phyloP scores from a whole-genome alignment of 2,797 vertebrate species.

The Rhynchonycteris naso region DNA sequence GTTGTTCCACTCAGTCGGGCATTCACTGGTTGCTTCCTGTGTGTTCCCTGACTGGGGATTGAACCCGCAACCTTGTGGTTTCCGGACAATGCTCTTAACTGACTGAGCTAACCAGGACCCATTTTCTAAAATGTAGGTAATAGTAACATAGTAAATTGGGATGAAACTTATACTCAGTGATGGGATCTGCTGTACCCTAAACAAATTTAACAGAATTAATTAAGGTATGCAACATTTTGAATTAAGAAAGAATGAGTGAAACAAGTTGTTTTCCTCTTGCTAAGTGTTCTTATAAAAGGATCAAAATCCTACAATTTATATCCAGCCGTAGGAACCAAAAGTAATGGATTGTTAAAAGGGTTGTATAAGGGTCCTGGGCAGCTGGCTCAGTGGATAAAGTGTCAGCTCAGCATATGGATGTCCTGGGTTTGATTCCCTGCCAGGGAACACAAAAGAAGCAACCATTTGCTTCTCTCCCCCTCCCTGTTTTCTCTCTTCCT shows the following conservation, averaged over 20 bases:
- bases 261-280: not conserved
- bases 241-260: slow-evolving; percentile 39
- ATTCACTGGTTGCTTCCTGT: too few species aligned
- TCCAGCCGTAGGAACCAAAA: slow-evolving; percentile 17
- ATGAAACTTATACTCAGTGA: not conserved
- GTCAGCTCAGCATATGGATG: too few species aligned
- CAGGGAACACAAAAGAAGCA: too few species aligned
- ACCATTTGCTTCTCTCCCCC: too few species aligned
- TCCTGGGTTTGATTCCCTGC: too few species aligned
- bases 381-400: too few species aligned
- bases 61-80: too few species aligned
- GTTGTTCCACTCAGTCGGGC: too few species aligned
- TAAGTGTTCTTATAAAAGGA: not conserved
- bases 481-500: too few species aligned
- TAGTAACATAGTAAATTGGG: not conserved
- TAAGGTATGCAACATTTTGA: not conserved
- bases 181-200: not conserved
- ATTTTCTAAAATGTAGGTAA: slow-evolving; percentile 34
- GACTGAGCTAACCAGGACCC: too few species aligned
- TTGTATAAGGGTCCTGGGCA: not conserved
- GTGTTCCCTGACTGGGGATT: too few species aligned
- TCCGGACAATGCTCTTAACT: too few species aligned
- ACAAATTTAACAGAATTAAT: slow-evolving; percentile 28
- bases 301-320: not conserved
- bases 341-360: not conserved